Conservation (phyloP, 2,797 vertebrate genomes). For the Distichodus sexfasciatus region DNA sequence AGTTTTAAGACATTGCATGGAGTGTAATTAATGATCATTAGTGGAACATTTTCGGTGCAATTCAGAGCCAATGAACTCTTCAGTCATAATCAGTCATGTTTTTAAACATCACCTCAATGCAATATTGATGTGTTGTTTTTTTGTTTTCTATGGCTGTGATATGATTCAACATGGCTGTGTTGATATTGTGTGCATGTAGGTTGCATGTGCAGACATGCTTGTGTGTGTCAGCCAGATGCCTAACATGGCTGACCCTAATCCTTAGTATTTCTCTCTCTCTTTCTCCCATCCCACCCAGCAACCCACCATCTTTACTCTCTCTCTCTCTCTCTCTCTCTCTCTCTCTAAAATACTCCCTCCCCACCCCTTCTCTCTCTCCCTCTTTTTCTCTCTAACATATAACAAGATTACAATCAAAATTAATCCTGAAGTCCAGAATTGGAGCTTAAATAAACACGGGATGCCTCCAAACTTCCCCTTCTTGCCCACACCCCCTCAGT, state of each 20-base stretch:
- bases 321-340: not conserved
- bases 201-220: not conserved
- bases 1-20: too few species aligned
- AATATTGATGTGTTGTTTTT: not conserved
- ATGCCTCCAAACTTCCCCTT: conserved; percentile 24
- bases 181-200: not conserved
- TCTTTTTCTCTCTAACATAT: conserved; percentile 47
- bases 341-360: conserved; percentile 25
- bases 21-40: too few species aligned
- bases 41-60: too few species aligned
- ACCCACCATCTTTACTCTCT: conserved; percentile 41
- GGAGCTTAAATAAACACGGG: conserved; percentile 52
- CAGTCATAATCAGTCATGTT: not conserved
- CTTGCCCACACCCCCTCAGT: not conserved
- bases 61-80: not conserved
- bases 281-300: conserved; percentile 46
- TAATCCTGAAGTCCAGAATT: conserved; percentile 61
- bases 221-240: conserved; percentile 61
- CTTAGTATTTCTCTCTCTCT: conserved; percentile 62
- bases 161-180: not conserved
- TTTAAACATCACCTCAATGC: not conserved
- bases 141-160: not conserved
- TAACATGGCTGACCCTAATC: conserved; percentile 78
- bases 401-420: conserved; percentile 68
- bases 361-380: conserved; percentile 10